Conservation (phyloP, 53 echinoderm and acorn worm genomes). For the Holothuria scabra region DNA sequence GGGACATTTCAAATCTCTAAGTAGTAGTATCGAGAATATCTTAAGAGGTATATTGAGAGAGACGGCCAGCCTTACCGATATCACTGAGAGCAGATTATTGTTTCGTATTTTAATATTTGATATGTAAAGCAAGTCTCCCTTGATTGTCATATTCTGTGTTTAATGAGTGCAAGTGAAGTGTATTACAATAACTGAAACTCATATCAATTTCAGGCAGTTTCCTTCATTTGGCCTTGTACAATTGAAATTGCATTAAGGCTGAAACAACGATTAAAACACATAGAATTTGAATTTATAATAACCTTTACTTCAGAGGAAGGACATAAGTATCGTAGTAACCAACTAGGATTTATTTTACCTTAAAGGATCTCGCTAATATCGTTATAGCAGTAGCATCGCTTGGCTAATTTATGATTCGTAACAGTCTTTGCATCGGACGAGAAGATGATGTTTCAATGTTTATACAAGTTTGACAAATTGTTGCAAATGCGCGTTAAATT, state of each 20-base stretch:
- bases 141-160: too few species aligned
- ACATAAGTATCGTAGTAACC: not conserved
- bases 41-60: too few species aligned
- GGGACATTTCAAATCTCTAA: too few species aligned
- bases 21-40: too few species aligned
- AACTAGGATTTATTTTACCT: not conserved
- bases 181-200: not conserved
- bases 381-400: conserved; percentile 9
- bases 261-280: not conserved
- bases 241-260: conserved; percentile 3
- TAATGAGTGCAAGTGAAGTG: conserved; percentile 6
- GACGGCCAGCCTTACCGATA: too few species aligned
- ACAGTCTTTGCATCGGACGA: conserved; percentile 14
- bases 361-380: not conserved
- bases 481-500: conserved; percentile 49
- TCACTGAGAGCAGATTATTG: too few species aligned
- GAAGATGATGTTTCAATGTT: conserved; percentile 28
- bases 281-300: not conserved
- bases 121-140: too few species aligned
- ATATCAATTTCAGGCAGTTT: not conserved
- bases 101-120: too few species aligned
- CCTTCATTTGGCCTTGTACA: conserved; percentile 10
- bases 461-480: conserved; percentile 48
- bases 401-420: conserved; percentile 32
- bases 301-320: not conserved